Conservation (phyloP, 2,888 invertebrate species). For the Parnassius glacialis region DNA sequence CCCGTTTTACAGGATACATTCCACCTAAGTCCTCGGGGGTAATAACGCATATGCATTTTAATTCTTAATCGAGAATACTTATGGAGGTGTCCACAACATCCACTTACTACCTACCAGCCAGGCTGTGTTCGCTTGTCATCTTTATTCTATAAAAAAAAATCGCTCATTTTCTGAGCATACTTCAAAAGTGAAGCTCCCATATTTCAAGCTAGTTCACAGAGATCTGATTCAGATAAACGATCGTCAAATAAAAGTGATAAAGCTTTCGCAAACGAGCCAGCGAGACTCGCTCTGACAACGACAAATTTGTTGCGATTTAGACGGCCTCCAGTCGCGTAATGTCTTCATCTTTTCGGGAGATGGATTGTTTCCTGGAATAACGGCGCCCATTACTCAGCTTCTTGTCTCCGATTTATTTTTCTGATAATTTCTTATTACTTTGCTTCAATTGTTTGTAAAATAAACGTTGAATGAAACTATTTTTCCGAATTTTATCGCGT, state of each 20-base stretch:
- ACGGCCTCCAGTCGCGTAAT: constrained; percentile 10
- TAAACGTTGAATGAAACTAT: neutral
- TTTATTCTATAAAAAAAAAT: too few species aligned
- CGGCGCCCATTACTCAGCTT: constrained; percentile 14
- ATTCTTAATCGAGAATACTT: too few species aligned
- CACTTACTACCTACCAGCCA: too few species aligned
- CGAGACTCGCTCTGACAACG: constrained; percentile 11
- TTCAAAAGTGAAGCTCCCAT: neutral
- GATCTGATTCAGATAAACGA: constrained; percentile 18
- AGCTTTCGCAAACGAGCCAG: constrained; percentile 18
- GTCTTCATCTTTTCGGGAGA: constrained; percentile 22
- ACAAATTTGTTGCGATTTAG: constrained; percentile 24
- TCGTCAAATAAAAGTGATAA: constrained; percentile 25
- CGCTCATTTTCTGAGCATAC: too few species aligned
- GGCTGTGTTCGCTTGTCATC: too few species aligned
- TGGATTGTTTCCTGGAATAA: constrained; percentile 23
- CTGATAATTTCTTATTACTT: constrained; percentile 9
- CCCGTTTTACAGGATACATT: too few species aligned
- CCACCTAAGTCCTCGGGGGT: too few species aligned
- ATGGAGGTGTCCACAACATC: too few species aligned
- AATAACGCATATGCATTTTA: too few species aligned
- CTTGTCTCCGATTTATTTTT: constrained; percentile 9
- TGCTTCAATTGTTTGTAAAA: constrained; percentile 4
- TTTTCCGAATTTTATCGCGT: too few species aligned
- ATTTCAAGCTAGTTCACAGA: constrained; percentile 7